Evolutionary conservation across 2,888 invertebrate genomes (phyloP).

Genomic region (Acanthoscelides obtectus): DNA sequence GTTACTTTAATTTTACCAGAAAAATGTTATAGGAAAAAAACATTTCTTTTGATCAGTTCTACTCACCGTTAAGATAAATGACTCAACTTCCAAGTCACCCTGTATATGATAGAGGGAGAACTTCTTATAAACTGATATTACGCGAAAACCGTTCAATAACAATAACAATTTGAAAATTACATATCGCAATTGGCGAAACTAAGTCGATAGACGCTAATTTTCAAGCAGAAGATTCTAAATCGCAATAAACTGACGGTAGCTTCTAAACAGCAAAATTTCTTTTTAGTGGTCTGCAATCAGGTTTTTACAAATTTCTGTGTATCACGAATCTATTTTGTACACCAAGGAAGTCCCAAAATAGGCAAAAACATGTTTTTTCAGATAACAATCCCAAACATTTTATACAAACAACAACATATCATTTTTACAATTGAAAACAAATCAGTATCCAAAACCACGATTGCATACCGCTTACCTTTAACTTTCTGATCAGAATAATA

Average conservation of each 20-base stretch:
- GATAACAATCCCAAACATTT: too few species aligned
- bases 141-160: conserved; percentile 33
- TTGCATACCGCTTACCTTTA: neutral
- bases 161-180: conserved; percentile 35
- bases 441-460: neutral
- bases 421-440: too few species aligned
- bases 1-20: too few species aligned
- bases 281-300: neutral
- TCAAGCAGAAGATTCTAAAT: neutral
- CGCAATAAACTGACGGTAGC: neutral
- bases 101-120: neutral
- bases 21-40: too few species aligned
- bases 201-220: neutral
- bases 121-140: neutral
- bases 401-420: too few species aligned
- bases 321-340: too few species aligned
- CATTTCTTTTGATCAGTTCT: too few species aligned
- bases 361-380: too few species aligned
- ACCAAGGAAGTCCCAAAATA: too few species aligned
- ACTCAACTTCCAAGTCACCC: too few species aligned
- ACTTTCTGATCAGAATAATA: neutral
- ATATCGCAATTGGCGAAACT: neutral
- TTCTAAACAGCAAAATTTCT: neutral
- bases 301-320: too few species aligned
- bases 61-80: too few species aligned